phyloP scores from a whole-genome alignment of 2,888 invertebrate species.

The Sceliomorpha sp. region DNA sequence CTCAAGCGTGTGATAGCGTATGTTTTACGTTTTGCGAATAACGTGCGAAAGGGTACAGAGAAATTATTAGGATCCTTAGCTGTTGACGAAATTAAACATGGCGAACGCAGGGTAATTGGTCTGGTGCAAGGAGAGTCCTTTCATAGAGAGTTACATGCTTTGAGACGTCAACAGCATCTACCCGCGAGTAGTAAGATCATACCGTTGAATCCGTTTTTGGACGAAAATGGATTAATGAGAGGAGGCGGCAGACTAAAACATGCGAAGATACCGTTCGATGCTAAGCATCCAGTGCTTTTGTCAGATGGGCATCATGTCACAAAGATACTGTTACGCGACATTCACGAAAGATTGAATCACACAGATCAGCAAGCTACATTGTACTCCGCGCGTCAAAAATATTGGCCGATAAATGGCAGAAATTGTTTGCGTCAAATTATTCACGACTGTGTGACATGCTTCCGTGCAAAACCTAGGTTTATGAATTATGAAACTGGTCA shows the following conservation, averaged over 20 bases:
- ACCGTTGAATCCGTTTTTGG: constrained; percentile 48
- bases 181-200: neutral
- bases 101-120: no score
- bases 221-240: constrained; percentile 48
- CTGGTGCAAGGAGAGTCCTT: no score
- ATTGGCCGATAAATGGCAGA: constrained; percentile 60
- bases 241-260: constrained; percentile 56
- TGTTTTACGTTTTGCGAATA: neutral
- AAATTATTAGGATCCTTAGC: no score
- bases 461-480: constrained; percentile 40
- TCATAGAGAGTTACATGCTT: no score
- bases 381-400: constrained; percentile 26
- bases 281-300: constrained; percentile 57
- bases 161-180: neutral
- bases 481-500: no score
- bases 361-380: constrained; percentile 52
- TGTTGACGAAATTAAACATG: no score
- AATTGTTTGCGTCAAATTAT: constrained; percentile 55
- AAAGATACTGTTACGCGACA: constrained; percentile 49
- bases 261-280: constrained; percentile 31
- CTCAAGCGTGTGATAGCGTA: no score
- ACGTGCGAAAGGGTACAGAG: no score
- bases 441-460: constrained; percentile 62
- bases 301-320: constrained; percentile 56
- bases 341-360: constrained; percentile 51